Evolutionary conservation across 2,797 vertebrate species (phyloP), one percentile per base, ranked within the genome.

Genomic region (Lophotriccus pileatus): DNA sequence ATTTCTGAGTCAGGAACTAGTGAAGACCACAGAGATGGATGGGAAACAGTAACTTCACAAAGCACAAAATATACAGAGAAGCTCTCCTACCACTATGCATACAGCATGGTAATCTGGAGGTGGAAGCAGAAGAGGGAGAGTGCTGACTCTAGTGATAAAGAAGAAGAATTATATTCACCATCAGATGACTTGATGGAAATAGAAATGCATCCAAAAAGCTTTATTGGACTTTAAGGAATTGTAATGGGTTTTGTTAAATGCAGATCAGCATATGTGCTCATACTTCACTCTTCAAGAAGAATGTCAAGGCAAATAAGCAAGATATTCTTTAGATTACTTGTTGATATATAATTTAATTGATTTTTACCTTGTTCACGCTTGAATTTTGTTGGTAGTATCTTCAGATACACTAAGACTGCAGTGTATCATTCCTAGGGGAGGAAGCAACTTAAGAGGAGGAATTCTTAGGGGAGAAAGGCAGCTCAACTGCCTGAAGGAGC

Each of bases 311-410:
- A 96, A 90, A 89, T 92, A 80, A 81, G 20, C 47, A 41, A 76
- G 41, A 52, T 50, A 41, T 14, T 39, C 36, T 77, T 84, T 82
- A 49, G 34, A 84, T 62, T 79, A 66, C 21, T 84, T 73, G 23
- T 28, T 81, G 46, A 69, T 55, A 86, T 4, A 36, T 34, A 86
- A 68, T 88, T 89, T 84, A 96, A 94, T 83, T 89, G 60, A 94
- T 93, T 96, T 94, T 93, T 89, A 93, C 84, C 56, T 73, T 73
- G 64, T 36, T 73, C 77, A 66, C 53, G 43, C 82, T 95, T 27
- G 9, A 82, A 89, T 91, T 91, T 64, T 83, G 63, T 37, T 89
- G 68, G 60, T 63, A 41, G 19, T 80, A 89, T 82, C 55, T 94
- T 87, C 66, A 53, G n/a, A 66, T 70, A 86, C 59, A 68, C 34